Evolutionary conservation across 2,888 invertebrate genomes (phyloP), one percentile per base, ranked within the genome.

Genomic region (Hydrotaea diabolus): DNA sequence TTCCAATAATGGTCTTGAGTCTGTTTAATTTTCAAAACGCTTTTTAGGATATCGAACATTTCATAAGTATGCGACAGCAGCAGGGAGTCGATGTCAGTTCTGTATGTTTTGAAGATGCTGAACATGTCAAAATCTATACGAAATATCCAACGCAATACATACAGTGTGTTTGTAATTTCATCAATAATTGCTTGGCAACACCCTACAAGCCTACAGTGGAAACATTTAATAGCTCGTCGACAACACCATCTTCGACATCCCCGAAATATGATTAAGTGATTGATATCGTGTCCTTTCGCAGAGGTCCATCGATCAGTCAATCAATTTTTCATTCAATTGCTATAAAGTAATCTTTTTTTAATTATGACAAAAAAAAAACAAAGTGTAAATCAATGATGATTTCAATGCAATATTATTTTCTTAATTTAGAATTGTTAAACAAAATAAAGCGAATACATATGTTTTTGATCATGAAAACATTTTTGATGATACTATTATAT

Each of bases 51-150:
- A 94, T 96, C 80, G 95, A 96, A 89, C 93, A 94, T 83, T 95
- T 96, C 88, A 94, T 94, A 9, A 93, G 93, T 46, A 92, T 93
- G 80, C 93, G 95, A 4, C 93, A 94, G 79, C 92, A 93, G 77
- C 92, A 94, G 59, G 95, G 95, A 9, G 94, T 95, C 0, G 92
- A 93, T 82, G 95, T 95, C 0, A 93, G 94, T 23, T 92, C 94
- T 39, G 92, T 95, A 49, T 94, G 95, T 81, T 96, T 95, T 91
- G 94, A 95, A 79, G 94, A 95, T 88, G 96, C 96, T 11, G 94
- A 95, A n/a, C 96, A 96, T 91, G 96, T 96, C 0, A 94, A 95
- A 88, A 96, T 96, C 89, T 94, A 94, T 86, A 93, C 94, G 15
- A 93, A 93, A 82, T 94, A 96, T 89, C 94, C 94, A 55, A 93